Conservation (phyloP, 2,888 invertebrate genomes). For the Tiliacea citrago region DNA sequence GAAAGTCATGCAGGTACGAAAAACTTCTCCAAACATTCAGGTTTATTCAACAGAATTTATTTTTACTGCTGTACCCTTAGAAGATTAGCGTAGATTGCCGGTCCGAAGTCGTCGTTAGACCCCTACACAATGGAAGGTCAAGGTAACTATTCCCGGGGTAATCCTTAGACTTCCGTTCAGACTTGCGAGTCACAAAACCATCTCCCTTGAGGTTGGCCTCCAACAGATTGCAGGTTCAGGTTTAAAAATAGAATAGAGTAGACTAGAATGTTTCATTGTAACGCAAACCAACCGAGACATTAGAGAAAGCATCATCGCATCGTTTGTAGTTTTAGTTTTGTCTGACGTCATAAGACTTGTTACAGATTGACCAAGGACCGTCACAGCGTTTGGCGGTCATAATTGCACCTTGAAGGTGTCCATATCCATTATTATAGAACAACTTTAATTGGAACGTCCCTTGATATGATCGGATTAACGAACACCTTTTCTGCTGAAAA, state of each 20-base stretch:
- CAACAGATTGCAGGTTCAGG: conserved; percentile 12
- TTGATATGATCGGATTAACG: background rate
- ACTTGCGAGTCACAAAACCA: conserved; percentile 48
- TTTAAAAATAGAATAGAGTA: conserved; percentile 35
- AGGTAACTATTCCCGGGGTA: conserved; percentile 45
- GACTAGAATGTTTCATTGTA: background rate
- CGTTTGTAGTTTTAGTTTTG: background rate
- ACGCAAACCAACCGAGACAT: no score
- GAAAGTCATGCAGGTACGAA: background rate
- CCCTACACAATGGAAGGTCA: conserved; percentile 53
- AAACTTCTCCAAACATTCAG: conserved; percentile 4
- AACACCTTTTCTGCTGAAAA: background rate
- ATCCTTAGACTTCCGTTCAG: conserved; percentile 46
- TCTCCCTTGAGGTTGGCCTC: conserved; percentile 20
- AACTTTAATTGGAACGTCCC: background rate
- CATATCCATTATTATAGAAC: background rate
- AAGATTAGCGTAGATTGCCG: conserved; percentile 38
- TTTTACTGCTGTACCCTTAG: conserved; percentile 23
- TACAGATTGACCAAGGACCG: background rate
- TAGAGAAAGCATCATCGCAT: no score
- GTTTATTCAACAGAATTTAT: conserved; percentile 33
- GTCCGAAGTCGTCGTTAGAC: conserved; percentile 41
- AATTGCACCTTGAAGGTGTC: background rate
- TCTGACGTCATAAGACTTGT: background rate
- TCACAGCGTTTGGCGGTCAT: no score